Evolutionary conservation across 2,888 invertebrate genomes (phyloP).

Genomic region (Piscicola geometra): DNA sequence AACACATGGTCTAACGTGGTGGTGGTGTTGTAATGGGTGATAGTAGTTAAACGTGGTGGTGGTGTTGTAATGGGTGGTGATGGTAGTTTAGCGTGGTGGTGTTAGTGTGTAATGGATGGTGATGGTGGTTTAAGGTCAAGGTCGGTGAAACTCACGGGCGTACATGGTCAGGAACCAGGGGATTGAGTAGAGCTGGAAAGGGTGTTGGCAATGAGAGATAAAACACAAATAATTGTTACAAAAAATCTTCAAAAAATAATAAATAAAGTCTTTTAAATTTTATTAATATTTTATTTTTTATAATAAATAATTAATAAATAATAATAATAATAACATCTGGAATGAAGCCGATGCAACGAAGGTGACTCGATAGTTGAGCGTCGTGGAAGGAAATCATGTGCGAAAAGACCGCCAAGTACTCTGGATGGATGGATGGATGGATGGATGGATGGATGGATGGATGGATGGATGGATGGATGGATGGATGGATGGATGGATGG

Average conservation of each 20-base stretch:
- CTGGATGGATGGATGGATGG: constrained; percentile 56
- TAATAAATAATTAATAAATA: no score
- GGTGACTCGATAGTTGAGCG: constrained; percentile 81
- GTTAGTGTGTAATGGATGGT: no score
- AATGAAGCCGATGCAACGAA: constrained; percentile 83
- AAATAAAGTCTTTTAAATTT: background rate
- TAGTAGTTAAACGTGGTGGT: no score
- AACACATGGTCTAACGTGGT: no score
- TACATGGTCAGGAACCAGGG: constrained; percentile 99
- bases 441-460: background rate
- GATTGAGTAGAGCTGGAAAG: constrained; percentile 76
- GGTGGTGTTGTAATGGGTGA: no score
- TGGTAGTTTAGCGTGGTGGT: no score
- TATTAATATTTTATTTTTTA: no score
- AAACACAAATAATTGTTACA: no score
- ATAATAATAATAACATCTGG: constrained; percentile 66
- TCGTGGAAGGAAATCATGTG: constrained; percentile 94
- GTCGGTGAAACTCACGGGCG: constrained; percentile 83
- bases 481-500: background rate
- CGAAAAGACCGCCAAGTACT: constrained; percentile 92
- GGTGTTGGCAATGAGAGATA: no score
- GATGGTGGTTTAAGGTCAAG: no score
- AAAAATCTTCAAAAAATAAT: background rate
- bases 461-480: background rate
- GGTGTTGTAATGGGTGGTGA: no score